Evolutionary conservation across 2,113 vertebrate species (phyloP).

Genomic region (Callithrix jacchus): DNA sequence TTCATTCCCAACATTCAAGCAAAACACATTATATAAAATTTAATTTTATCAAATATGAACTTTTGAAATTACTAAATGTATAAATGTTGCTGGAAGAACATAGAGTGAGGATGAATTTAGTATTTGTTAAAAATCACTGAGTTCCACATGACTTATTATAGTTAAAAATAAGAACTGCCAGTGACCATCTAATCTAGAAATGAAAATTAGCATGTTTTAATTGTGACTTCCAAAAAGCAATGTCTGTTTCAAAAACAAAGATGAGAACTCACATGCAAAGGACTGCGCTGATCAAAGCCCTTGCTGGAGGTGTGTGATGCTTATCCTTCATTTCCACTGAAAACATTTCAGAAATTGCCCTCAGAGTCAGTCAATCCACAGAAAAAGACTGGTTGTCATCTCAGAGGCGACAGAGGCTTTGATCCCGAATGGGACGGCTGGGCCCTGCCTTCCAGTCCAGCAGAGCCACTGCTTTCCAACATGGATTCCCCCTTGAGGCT

Average conservation of each 20-base stretch:
- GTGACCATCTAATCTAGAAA: neutral
- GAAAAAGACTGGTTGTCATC: neutral
- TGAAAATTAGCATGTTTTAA: neutral
- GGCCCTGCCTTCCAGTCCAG: neutral
- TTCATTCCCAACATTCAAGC: constrained; percentile 1
- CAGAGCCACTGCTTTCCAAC: neutral
- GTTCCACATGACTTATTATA: neutral
- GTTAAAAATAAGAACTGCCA: neutral
- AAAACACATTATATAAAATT: constrained; percentile 35
- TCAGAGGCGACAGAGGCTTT: neutral
- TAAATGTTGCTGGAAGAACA: neutral
- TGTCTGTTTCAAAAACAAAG: neutral
- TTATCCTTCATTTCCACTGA: neutral
- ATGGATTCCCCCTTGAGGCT: too few relatives aligned
- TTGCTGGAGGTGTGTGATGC: rapidly evolving
- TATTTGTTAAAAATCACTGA: neutral
- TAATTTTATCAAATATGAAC: constrained; percentile 32
- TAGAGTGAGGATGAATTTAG: neutral
- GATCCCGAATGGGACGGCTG: neutral
- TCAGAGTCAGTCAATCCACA: neutral
- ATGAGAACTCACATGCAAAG: neutral
- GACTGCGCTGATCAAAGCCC: neutral
- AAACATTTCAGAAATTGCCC: neutral
- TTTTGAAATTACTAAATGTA: constrained; percentile 13
- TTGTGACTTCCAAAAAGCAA: neutral